Evolutionary conservation across 1,140 invertebrate species (phyloP).

Genomic region (Papilio polyxenes): DNA sequence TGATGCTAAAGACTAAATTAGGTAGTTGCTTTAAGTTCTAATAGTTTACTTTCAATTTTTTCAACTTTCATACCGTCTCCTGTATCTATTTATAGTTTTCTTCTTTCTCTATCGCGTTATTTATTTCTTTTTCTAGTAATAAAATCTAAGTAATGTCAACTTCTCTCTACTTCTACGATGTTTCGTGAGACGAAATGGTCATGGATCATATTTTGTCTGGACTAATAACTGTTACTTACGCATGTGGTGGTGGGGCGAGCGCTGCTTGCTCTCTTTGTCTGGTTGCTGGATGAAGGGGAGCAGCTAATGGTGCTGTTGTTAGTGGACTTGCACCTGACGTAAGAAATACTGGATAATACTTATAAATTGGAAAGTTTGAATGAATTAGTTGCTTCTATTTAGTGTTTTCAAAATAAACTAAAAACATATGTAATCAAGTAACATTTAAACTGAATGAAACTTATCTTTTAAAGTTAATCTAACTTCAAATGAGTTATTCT

Average conservation of each 20-base stretch:
- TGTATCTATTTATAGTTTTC: neutral
- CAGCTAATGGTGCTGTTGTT: conserved; percentile 67
- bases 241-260: conserved; percentile 69
- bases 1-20: conserved; percentile 50
- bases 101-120: neutral
- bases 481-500: neutral
- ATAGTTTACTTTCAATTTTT: neutral
- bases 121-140: neutral
- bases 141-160: conserved; percentile 36
- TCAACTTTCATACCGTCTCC: neutral
- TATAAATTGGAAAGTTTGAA: no score
- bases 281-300: conserved; percentile 71
- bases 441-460: neutral
- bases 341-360: neutral
- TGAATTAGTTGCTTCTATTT: no score
- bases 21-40: neutral
- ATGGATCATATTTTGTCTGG: conserved; percentile 50
- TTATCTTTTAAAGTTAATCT: neutral
- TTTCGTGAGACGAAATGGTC: conserved; percentile 69
- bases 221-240: conserved; percentile 58
- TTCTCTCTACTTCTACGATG: conserved; percentile 57
- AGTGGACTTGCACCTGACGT: conserved; percentile 62
- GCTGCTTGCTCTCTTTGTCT: conserved; percentile 68
- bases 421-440: neutral
- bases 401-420: no score